Evolutionary conservation across 1,140 invertebrate species (phyloP).

Genomic region (Drosophila ambigua): DNA sequence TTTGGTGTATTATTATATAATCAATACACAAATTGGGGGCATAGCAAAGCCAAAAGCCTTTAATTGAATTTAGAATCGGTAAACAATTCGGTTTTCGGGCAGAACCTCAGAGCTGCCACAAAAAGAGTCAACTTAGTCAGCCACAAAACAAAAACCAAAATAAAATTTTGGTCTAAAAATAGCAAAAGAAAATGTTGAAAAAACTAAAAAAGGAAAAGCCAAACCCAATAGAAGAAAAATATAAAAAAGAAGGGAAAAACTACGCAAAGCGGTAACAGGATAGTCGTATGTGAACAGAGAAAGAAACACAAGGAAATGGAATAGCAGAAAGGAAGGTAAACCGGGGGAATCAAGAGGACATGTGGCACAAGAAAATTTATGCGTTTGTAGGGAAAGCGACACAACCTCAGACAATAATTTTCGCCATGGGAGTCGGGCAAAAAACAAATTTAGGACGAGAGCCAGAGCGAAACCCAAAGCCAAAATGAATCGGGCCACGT

Average conservation of each 20-base stretch:
- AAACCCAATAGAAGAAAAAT: slow-evolving; percentile 48
- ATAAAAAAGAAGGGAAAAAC: neutral
- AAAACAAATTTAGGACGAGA: slow-evolving; percentile 11
- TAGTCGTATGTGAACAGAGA: slow-evolving; percentile 23
- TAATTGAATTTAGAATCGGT: slow-evolving; percentile 59
- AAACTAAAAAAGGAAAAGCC: slow-evolving; percentile 50
- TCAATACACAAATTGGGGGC: slow-evolving; percentile 50
- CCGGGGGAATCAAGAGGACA: slow-evolving; percentile 7
- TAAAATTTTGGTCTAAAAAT: slow-evolving; percentile 70
- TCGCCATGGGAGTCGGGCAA: slow-evolving; percentile 32
- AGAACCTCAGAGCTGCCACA: slow-evolving; percentile 17
- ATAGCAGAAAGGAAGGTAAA: slow-evolving; percentile 3
- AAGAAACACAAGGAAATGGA: slow-evolving; percentile 4
- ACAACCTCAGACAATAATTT: slow-evolving; percentile 71
- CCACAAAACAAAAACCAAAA: slow-evolving; percentile 57
- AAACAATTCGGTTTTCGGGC: slow-evolving; percentile 43
- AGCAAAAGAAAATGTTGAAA: slow-evolving; percentile 43
- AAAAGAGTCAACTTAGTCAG: slow-evolving; percentile 39
- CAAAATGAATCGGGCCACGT: neutral
- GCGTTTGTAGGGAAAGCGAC: slow-evolving; percentile 45
- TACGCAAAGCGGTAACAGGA: slow-evolving; percentile 43
- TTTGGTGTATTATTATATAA: slow-evolving; percentile 66
- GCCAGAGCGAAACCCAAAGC: too few relatives aligned
- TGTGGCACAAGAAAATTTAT: slow-evolving; percentile 57
- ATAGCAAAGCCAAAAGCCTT: slow-evolving; percentile 50